phyloP scores from a whole-genome alignment of 2,113 vertebrate genomes.

The Pelecanus crispus region DNA sequence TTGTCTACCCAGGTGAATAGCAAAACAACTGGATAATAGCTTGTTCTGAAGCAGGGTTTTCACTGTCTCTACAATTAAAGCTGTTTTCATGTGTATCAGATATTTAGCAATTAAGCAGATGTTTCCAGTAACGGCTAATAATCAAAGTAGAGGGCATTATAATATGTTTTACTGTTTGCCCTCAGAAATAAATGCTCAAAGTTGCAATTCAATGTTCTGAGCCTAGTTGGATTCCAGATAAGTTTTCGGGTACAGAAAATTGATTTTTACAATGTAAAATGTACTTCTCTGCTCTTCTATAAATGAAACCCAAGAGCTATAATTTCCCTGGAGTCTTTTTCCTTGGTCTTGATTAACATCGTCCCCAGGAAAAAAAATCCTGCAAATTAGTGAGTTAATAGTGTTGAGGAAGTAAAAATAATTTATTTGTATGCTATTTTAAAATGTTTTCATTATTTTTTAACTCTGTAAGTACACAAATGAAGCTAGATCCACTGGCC shows the following conservation, averaged over 20 bases:
- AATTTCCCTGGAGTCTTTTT: background rate
- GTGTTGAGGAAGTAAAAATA: background rate
- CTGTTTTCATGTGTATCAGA: background rate
- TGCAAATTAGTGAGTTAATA: background rate
- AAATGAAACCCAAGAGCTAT: background rate
- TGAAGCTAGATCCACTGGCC: background rate
- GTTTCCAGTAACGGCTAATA: background rate
- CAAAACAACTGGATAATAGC: background rate
- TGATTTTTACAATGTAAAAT: background rate
- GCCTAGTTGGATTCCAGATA: background rate
- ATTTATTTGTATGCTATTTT: background rate
- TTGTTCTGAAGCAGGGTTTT: background rate
- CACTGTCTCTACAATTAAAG: background rate
- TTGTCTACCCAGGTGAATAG: background rate
- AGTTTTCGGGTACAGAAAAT: background rate
- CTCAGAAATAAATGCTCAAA: background rate
- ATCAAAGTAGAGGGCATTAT: background rate
- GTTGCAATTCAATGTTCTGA: background rate
- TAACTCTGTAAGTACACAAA: background rate
- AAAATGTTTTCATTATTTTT: background rate
- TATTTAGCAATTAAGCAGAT: background rate
- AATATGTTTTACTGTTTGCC: background rate
- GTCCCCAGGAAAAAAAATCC: background rate
- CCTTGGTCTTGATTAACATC: background rate
- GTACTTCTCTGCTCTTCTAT: background rate